Percentiles rank a stretch among this genome's conserved stretches.
Evolutionary conservation across 2,888 invertebrate genomes (phyloP).

Genomic region (Trimorus sp.): DNA sequence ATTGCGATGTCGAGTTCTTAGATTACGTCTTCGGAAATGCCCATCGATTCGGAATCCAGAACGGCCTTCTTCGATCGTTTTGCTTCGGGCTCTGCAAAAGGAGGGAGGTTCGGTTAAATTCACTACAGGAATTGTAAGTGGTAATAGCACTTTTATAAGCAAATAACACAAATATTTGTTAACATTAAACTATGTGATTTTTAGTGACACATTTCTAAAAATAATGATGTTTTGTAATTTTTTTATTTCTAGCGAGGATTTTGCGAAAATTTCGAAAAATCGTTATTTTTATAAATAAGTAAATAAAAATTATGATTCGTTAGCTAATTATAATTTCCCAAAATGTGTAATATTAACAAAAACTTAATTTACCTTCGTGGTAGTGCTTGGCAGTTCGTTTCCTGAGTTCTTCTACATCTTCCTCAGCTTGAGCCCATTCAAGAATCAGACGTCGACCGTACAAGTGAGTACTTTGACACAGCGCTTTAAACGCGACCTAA

Average conservation of each 20-base stretch:
- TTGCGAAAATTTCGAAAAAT: too few relatives aligned
- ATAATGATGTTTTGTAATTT: too few relatives aligned
- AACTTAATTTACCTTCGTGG: slow-evolving; percentile 80
- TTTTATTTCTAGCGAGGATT: too few relatives aligned
- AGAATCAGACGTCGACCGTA: slow-evolving; percentile 96
- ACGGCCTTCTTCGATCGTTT: neutral
- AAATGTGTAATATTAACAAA: too few relatives aligned
- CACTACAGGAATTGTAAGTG: neutral
- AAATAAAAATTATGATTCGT: too few relatives aligned
- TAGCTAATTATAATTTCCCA: too few relatives aligned
- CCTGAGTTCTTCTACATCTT: slow-evolving; percentile 90
- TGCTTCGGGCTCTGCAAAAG: neutral
- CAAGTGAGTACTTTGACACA: slow-evolving; percentile 98
- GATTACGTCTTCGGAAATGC: neutral
- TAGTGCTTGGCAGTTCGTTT: slow-evolving; percentile 91
- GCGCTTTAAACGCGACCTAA: slow-evolving; percentile 94
- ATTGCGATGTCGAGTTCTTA: neutral
- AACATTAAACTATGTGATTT: too few relatives aligned
- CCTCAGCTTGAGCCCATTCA: slow-evolving; percentile 95
- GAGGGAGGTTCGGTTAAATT: neutral
- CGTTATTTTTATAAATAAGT: too few relatives aligned
- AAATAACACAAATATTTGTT: too few relatives aligned
- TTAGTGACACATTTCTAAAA: too few relatives aligned
- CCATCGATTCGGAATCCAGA: neutral
- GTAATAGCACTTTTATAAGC: too few relatives aligned